Evolutionary conservation across 2,888 invertebrate species (phyloP).

Genomic region (Oscheius sp.): DNA sequence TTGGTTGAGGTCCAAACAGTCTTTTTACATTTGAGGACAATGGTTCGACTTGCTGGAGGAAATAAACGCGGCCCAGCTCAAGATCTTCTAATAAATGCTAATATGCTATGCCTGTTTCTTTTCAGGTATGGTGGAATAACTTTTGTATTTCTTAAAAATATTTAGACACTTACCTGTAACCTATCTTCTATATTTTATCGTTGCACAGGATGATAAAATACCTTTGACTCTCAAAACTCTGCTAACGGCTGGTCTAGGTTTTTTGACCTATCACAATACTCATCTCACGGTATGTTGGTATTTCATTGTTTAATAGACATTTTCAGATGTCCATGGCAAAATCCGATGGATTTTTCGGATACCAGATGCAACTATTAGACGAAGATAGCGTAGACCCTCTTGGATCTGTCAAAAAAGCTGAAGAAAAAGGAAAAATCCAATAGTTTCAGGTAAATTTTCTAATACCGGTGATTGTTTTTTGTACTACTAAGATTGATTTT

Average conservation of each 20-base stretch:
- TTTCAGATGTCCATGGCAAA: slow-evolving; percentile 50
- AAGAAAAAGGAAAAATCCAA: slow-evolving; percentile 20
- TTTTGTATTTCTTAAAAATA: background rate
- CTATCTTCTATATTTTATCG: slow-evolving; percentile 49
- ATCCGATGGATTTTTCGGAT: slow-evolving; percentile 58
- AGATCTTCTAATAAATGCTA: slow-evolving; percentile 50
- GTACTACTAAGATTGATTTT: background rate
- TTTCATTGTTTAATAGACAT: background rate
- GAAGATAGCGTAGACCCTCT: slow-evolving; percentile 58
- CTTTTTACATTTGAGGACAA: slow-evolving; percentile 53
- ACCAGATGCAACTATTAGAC: slow-evolving; percentile 48
- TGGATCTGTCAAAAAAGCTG: slow-evolving; percentile 50
- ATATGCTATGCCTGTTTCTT: slow-evolving; percentile 51
- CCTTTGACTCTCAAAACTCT: slow-evolving; percentile 44
- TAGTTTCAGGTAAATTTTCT: background rate
- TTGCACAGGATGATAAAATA: slow-evolving; percentile 48
- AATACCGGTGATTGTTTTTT: slow-evolving; percentile 17
- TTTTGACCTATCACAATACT: slow-evolving; percentile 57
- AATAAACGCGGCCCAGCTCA: slow-evolving; percentile 38
- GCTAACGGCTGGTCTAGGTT: slow-evolving; percentile 48
- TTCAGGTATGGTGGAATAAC: slow-evolving; percentile 36
- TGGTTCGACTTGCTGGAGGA: slow-evolving; percentile 47
- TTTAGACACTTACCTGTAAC: slow-evolving; percentile 54
- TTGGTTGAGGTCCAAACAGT: slow-evolving; percentile 59
- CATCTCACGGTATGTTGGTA: slow-evolving; percentile 52